phyloP scores from a whole-genome alignment of 1,140 invertebrate species.

The Archegozetes longisetosus region DNA sequence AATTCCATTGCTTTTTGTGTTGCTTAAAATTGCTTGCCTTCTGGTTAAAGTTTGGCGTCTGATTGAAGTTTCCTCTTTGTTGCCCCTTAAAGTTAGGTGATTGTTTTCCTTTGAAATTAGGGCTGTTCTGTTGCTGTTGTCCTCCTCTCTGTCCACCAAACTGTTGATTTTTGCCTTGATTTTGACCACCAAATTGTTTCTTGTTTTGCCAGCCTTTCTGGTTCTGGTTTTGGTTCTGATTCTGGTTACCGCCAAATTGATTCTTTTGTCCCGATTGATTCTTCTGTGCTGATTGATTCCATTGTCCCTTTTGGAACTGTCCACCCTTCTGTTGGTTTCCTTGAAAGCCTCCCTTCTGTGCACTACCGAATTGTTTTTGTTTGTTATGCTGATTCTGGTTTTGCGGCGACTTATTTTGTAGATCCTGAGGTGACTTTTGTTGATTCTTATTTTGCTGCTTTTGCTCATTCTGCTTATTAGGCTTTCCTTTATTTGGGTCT shows the following conservation, averaged over 20 bases:
- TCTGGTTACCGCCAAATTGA: neutral
- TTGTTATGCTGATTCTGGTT: conserved; percentile 6
- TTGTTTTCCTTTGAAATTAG: too few species aligned
- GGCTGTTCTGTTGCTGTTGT: too few species aligned
- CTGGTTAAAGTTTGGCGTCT: neutral
- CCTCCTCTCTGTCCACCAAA: neutral
- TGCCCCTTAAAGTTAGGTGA: too few species aligned
- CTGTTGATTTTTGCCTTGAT: neutral
- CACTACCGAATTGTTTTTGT: neutral
- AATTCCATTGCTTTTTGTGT: too few species aligned
- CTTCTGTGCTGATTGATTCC: neutral
- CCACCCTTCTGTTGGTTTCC: neutral
- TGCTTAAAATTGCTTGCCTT: too few species aligned
- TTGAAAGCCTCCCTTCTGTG: neutral
- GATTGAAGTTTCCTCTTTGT: neutral
- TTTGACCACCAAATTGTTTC: neutral
- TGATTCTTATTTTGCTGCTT: neutral
- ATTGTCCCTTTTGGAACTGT: neutral
- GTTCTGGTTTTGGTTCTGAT: conserved; percentile 1
- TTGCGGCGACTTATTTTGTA: neutral
- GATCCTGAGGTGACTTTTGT: neutral
- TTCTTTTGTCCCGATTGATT: neutral
- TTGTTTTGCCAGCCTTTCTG: neutral
- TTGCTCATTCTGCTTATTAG: neutral
- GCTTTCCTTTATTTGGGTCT: neutral